Evolutionary conservation across 2,797 vertebrate genomes (phyloP), one percentile per base, ranked within the genome.

Genomic region (Acridotheres tristis): DNA sequence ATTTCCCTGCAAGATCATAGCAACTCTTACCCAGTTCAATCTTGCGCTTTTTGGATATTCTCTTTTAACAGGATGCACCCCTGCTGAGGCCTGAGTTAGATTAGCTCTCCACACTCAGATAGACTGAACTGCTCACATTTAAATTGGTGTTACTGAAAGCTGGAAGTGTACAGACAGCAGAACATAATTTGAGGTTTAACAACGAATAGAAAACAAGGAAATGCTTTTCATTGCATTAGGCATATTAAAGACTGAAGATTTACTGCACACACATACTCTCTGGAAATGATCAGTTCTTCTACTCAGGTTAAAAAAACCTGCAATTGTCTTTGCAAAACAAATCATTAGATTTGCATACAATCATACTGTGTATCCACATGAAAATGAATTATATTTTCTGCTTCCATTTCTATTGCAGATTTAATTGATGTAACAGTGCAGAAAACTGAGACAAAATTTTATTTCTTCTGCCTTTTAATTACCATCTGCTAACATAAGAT

Each of bases 381-480:
- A 94, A 91, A 94, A 96, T 81, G 93, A 94, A 94, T 91, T 59
- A 62, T 83, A 89, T 90, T 92, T 92, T 68, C 91, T 94, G 66
- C 90, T 59, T 79, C 82, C 90, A 81, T 85, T 96, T 96, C 93
- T 95, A 82, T 62, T 93, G 92, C 94, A 94, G 94, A 95, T 96
- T 97, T 96, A 97, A 97, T 94, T 96, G 95, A 96, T 96, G 96
- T 91, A 96, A 93, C 83, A 91, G 95, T 92, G 96, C 93, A 95
- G 96, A 97, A 97, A 97, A 97, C 85, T 68, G 92, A 97, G 92
- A 96, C 90, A 95, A 88, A 95, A 94, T 97, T 97, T 97, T 96
- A 97, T 97, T 97, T 97, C 93, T 97, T 96, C 96, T 97, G 94
- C 95, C 94, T 94, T 96, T 97, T 97, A 97, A 97, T 97, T 97